Percentiles rank a stretch among this genome's conserved stretches.
These are phyloP conservation scores for Loripinus fragilis DNA, from an alignment of 2,888 invertebrate genomes.

Conservation along the genomic window DNA sequence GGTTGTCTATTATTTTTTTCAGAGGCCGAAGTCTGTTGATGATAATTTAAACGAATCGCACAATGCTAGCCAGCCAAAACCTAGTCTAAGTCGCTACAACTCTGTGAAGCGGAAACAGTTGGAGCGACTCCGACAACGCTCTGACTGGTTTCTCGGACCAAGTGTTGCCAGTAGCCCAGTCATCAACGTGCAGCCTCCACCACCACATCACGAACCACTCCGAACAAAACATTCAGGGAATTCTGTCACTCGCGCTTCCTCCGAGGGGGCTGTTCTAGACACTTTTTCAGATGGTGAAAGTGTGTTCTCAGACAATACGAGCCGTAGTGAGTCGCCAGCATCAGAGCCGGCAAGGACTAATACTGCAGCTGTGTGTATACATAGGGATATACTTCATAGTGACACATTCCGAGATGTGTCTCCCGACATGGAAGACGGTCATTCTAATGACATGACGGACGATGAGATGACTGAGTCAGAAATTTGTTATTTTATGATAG, in stretches of 20 bases:
- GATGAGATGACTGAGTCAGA: slow-evolving; percentile 72
- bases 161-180: slow-evolving; percentile 53
- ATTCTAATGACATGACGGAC: slow-evolving; percentile 54
- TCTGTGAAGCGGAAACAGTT: slow-evolving; percentile 90
- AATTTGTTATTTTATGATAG: slow-evolving; percentile 74
- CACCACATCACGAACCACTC: slow-evolving; percentile 56
- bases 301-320: slow-evolving; percentile 76
- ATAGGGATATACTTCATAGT: slow-evolving; percentile 75
- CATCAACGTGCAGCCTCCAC: slow-evolving; percentile 46
- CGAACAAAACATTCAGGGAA: slow-evolving; percentile 72
- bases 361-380: slow-evolving; percentile 63
- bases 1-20: slow-evolving; percentile 44
- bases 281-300: slow-evolving; percentile 76
- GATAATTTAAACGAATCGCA: slow-evolving; percentile 77
- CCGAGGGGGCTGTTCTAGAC: slow-evolving; percentile 77
- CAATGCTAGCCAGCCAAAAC: slow-evolving; percentile 65
- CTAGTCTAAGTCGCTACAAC: slow-evolving; percentile 81
- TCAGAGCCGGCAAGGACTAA: slow-evolving; percentile 75
- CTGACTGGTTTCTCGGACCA: slow-evolving; percentile 94
- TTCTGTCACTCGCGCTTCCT: slow-evolving; percentile 76
- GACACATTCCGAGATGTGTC: slow-evolving; percentile 73
- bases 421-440: slow-evolving; percentile 61
- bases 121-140: slow-evolving; percentile 97
- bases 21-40: slow-evolving; percentile 80
- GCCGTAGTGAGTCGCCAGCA: slow-evolving; percentile 78